phyloP scores from a whole-genome alignment of 2,797 vertebrate species.

The Pseudomugil tenellus region DNA sequence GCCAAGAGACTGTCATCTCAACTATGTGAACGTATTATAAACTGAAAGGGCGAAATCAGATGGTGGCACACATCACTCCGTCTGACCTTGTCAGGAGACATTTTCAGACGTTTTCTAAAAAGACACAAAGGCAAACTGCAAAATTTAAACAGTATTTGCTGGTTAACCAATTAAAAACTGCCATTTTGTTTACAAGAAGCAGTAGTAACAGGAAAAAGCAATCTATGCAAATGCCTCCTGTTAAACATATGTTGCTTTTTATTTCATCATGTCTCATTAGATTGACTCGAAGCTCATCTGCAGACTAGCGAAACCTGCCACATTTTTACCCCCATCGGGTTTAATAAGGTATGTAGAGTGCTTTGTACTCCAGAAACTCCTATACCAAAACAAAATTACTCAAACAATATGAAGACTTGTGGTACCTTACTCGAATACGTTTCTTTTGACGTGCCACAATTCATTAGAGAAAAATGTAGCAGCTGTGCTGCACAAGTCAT shows the following conservation, averaged over 20 bases:
- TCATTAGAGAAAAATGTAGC: slow-evolving; percentile 29
- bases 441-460: slow-evolving; percentile 19
- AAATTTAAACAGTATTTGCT: background rate
- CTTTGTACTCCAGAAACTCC: background rate
- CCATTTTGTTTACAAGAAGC: background rate
- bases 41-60: slow-evolving; percentile 20
- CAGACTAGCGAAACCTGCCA: background rate
- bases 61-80: slow-evolving; percentile 8
- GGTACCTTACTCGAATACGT: slow-evolving; percentile 5
- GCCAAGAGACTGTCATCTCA: slow-evolving; percentile 36
- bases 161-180: background rate
- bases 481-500: slow-evolving; percentile 49
- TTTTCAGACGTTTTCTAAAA: slow-evolving; percentile 6
- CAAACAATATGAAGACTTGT: background rate
- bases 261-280: too few relatives aligned
- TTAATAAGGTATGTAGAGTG: background rate
- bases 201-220: background rate
- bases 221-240: background rate
- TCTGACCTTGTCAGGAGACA: slow-evolving; percentile 41
- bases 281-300: too few relatives aligned
- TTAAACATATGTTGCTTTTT: background rate
- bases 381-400: background rate
- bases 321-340: background rate
- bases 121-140: background rate
- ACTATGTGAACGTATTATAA: slow-evolving; percentile 35